Evolutionary conservation across 2,797 vertebrate genomes (phyloP), one percentile per base, ranked within the genome.

Genomic region (Pangasius sanitwongsei): DNA sequence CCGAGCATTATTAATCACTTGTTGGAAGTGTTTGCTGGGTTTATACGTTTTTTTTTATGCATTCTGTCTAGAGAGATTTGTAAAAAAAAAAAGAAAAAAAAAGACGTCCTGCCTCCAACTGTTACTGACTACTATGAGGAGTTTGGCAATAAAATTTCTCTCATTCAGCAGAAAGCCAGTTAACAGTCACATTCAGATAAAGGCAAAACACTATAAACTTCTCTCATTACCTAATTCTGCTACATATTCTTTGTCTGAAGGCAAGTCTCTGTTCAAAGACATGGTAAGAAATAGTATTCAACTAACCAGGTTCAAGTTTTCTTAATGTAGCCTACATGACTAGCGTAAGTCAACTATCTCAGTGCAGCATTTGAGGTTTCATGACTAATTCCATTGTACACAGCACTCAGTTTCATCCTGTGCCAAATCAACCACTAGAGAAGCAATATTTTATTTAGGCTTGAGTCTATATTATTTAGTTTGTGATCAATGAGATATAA

Each of bases 371-470:
- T 31, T 53, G 69, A 87, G 59, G 37, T 87, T 87, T 91, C 75
- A 80, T 80, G 81, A 90, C 86, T 89, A 89, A 91, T 83, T 83
- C 74, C 67, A 53, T 83, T 67, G 86, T 82, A 80, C 69, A 87
- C 84, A 69, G 31, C 55, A 87, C 82, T 70, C 50, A 75, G 78
- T 94, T 94, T 95, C 93, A 93, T 93, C 94, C 89, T 93, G 96
- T 96, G 96, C 95, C 96, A 96, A 96, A 96, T 94, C 86, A 89
- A 92, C 87, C 75, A 93, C 93, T 89, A 92, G 80, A 89, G 50
- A 96, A 96, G 96, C 96, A 97, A 96, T 96, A 96, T 95, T 95
- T 94, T 95, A 96, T 96, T 95, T 95, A 92, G 86, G 86, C 82
- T 87, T 78, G 89, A 93, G 92, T 95, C 93, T 94, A 93, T 95